phyloP scores from a whole-genome alignment of 2,797 vertebrate species.

The Xerus rutilus region DNA sequence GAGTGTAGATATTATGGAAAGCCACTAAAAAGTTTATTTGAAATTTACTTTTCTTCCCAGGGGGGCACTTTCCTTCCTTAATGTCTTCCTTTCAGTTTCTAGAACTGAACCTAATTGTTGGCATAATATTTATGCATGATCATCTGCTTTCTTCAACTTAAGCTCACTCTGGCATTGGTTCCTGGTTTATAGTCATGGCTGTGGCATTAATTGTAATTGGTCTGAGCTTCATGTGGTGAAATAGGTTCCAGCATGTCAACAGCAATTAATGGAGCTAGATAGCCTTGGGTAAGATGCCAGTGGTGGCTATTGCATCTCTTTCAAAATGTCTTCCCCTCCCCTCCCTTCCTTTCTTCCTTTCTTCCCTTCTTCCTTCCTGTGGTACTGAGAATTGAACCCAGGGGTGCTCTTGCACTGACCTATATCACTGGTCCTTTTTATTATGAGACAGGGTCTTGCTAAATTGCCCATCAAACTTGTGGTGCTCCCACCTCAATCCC shows the following conservation, averaged over 20 bases:
- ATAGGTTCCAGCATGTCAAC: slow-evolving; percentile 57
- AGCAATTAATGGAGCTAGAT: slow-evolving; percentile 44
- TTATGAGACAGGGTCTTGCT: too few relatives aligned
- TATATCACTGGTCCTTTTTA: too few relatives aligned
- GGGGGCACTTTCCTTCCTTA: neutral
- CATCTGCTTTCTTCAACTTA: slow-evolving; percentile 62
- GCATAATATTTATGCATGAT: slow-evolving; percentile 25
- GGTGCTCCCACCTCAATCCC: too few relatives aligned
- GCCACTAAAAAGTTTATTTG: neutral
- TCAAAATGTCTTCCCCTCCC: slow-evolving; percentile 34
- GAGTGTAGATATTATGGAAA: slow-evolving; percentile 13
- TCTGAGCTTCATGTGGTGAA: slow-evolving; percentile 64
- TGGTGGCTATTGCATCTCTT: slow-evolving; percentile 50
- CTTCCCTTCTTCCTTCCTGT: too few relatives aligned
- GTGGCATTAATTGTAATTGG: slow-evolving; percentile 60
- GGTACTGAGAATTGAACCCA: too few relatives aligned
- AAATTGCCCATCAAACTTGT: too few relatives aligned
- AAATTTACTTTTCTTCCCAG: slow-evolving; percentile 8
- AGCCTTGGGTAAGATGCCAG: slow-evolving; percentile 45
- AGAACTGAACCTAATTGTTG: slow-evolving; percentile 57
- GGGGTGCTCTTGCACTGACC: too few relatives aligned
- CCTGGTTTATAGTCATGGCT: slow-evolving; percentile 58
- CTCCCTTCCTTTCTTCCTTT: too few relatives aligned
- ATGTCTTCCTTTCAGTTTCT: slow-evolving; percentile 28
- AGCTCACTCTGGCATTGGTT: slow-evolving; percentile 63